These are phyloP conservation scores for Enoplolaimus lenunculus DNA, from an alignment of 2,888 invertebrate species.

Conservation along the genomic window DNA sequence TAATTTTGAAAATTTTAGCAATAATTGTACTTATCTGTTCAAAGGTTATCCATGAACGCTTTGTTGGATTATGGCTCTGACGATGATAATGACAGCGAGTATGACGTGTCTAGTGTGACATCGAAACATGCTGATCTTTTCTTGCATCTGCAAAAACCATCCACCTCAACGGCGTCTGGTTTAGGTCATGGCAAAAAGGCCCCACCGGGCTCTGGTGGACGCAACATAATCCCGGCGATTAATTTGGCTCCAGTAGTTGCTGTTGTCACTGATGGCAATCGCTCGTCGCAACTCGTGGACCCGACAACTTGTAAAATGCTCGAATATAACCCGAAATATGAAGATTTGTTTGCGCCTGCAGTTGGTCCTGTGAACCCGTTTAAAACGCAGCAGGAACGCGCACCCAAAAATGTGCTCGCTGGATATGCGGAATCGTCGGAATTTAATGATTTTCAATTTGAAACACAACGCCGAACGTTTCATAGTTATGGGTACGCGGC, in stretches of 20 bases:
- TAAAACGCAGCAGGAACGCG: slow-evolving; percentile 71
- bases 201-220: too few species aligned
- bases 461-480: slow-evolving; percentile 84
- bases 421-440: slow-evolving; percentile 89
- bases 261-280: too few species aligned
- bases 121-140: too few species aligned
- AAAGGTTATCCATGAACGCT: too few species aligned
- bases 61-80: not conserved
- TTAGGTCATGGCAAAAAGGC: too few species aligned
- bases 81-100: not conserved
- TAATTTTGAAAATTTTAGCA: too few species aligned
- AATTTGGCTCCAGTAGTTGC: not conserved
- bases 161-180: not conserved
- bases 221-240: not conserved
- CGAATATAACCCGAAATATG: slow-evolving; percentile 76
- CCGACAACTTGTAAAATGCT: slow-evolving; percentile 67
- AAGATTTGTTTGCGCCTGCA: slow-evolving; percentile 78
- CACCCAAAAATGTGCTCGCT: slow-evolving; percentile 73
- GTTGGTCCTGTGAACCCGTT: slow-evolving; percentile 83
- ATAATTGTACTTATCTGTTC: too few species aligned
- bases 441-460: slow-evolving; percentile 90
- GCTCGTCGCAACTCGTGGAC: slow-evolving; percentile 51
- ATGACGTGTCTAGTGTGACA: not conserved
- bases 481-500: slow-evolving; percentile 40
- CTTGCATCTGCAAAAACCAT: not conserved